Evolutionary conservation across 2,888 invertebrate genomes (phyloP), one percentile per base, ranked within the genome.

Genomic region (Capitulum mitella): DNA sequence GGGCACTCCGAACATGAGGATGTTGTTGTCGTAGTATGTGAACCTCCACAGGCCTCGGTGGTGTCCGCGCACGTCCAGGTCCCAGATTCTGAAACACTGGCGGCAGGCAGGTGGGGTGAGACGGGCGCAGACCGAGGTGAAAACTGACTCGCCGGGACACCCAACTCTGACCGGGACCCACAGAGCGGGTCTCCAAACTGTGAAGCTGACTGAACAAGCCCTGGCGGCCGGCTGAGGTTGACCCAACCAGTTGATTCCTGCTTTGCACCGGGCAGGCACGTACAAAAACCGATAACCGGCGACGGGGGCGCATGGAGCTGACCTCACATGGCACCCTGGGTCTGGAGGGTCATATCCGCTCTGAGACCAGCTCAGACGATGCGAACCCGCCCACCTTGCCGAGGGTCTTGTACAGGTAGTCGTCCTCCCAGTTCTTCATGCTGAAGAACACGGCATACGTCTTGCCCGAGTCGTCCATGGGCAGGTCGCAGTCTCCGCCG

Each of bases 1-100:
- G 19, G 75, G 75, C 46, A 75, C 75, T 77, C 89, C 89, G 61
- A 89, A 86, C n/a, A 89, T 85, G 26, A 89, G 83, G 37, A 89
- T 82, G 81, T 87, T 88, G 82, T 86, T 87, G 46, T 84, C 85
- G 82, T 87, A 87, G 81, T 87, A 83, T 81, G 87, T 87, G 80
- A 89, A 84, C 80, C 89, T 83, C 89, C 89, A 89, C 86, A 89
- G 86, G 76, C 87, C 88, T 83, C 87, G 87, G 82, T 89, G 89
- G 83, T 87, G 87, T 43, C 89, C 89, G 82, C 89, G 84, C 1
- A 88, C 88, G 85, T 89, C 89, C 81, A 89, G 84, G 82, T 89
- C 89, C 89, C 89, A 89, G 78, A 89, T 86, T 82, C 87, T 87
- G 79, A 88, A 87, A 83, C 89, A 89, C 87, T 70, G 70, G 2